Base-by-base conservation (phyloP, 1,140 invertebrate genomes). In the Plodia interpunctella region DNA sequence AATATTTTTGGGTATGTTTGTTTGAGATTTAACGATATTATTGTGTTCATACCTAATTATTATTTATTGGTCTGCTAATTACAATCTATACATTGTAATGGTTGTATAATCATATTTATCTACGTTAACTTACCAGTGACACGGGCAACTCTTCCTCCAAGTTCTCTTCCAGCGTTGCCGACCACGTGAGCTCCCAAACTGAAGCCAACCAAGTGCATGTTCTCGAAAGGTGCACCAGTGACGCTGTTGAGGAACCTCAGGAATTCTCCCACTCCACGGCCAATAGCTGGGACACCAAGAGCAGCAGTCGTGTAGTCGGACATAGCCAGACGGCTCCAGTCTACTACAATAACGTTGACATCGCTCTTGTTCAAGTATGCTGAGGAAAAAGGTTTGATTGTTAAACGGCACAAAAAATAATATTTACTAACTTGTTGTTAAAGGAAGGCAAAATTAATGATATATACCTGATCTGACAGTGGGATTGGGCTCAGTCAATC, bases 171-270 rank as follows among this genome's bases (percentile, higher is more conserved):
- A 62, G 95, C 94, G 73, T 97, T 97, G 1, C 96, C 97, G 0
- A 96, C 95, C 0, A 97, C 93, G 74, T 98, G 97, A 0, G 96
- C 96, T 0, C 97, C 97, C 53, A 95, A 80, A 65, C 93, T 94
- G 83, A 97, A 97, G 0, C 96, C 97, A 70, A 98, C 96, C 35
- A 98, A 65, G 75, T 98, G 97, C 44, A 96, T 88, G 69, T 91
- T 88, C 25, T 91, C 80, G 13, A 57, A 59, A 6, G 49, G 20
- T 9, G 61, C 38, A 32, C 64, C 64, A 53, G 56, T 58, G 21
- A 30, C 52, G 6, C 13, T 1, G 44, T 52, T 28, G 2, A 92
- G 62, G 58, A 83, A 83, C 18, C 88, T 78, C 11, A 92, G 72
- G 49, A 82, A 84, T 63, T 79, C 76, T 15, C 73, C 79, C 2